Percentiles rank a stretch among this genome's conserved stretches.
These are phyloP conservation scores for Subacronicta megacephala DNA, from an alignment of 2,888 invertebrate species.

Conservation along the genomic window DNA sequence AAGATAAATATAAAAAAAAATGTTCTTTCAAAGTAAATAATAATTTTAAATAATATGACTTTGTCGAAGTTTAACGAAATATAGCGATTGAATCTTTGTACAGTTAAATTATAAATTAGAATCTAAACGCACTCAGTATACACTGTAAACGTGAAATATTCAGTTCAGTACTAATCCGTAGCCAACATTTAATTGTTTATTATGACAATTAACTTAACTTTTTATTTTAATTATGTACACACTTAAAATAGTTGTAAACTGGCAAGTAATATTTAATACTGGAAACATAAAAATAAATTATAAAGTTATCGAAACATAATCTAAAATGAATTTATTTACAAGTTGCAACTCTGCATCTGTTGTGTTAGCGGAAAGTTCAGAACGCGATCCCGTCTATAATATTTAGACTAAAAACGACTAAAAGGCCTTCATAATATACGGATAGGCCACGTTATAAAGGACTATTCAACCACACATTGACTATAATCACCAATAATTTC, in stretches of 20 bases:
- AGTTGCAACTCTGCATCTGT: slow-evolving; percentile 38
- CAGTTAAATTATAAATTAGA: slow-evolving; percentile 53
- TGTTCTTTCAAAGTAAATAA: slow-evolving; percentile 63
- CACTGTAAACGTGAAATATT: slow-evolving; percentile 54
- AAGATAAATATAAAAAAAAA: slow-evolving; percentile 53
- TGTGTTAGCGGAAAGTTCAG: slow-evolving; percentile 46
- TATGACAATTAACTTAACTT: slow-evolving; percentile 65
- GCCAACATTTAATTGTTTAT: slow-evolving; percentile 61
- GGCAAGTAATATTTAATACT: slow-evolving; percentile 88
- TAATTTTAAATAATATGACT: slow-evolving; percentile 70
- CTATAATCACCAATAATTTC: slow-evolving; percentile 56
- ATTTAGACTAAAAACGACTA: slow-evolving; percentile 56
- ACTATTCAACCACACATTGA: slow-evolving; percentile 63
- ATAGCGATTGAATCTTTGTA: slow-evolving; percentile 52
- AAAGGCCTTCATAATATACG: slow-evolving; percentile 56
- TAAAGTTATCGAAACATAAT: slow-evolving; percentile 69
- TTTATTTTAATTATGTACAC: slow-evolving; percentile 75
- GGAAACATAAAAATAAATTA: slow-evolving; percentile 79
- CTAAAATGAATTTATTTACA: slow-evolving; percentile 57
- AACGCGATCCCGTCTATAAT: slow-evolving; percentile 37
- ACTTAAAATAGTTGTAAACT: slow-evolving; percentile 74
- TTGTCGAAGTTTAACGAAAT: slow-evolving; percentile 64
- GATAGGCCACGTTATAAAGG: slow-evolving; percentile 57
- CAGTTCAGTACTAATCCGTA: slow-evolving; percentile 57
- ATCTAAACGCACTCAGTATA: slow-evolving; percentile 53